A percentile compares a stretch with the other conserved stretches of the same genome.
phyloP scores from a whole-genome alignment of 2,113 vertebrate species.

The Chitala chitala region DNA sequence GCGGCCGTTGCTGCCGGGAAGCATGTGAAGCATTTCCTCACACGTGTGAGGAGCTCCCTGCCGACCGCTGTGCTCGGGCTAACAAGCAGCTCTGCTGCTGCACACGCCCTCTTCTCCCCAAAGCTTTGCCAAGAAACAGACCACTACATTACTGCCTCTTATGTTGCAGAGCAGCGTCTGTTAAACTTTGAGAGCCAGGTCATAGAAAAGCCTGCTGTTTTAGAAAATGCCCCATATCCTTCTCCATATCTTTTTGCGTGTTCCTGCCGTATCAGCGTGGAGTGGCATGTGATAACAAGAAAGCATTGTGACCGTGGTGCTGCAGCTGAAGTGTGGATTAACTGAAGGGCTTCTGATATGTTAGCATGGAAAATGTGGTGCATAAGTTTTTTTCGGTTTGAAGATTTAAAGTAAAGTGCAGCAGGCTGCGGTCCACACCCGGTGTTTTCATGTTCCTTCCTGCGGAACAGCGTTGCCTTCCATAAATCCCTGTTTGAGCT shows the following conservation, averaged over 20 bases:
- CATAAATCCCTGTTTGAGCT: not conserved
- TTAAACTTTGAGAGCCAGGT: no score
- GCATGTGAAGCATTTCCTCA: conserved; percentile 37
- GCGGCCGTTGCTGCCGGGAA: conserved; percentile 20
- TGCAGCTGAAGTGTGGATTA: no score
- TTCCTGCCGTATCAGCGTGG: no score
- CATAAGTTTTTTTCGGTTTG: no score
- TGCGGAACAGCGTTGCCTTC: not conserved
- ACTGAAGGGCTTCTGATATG: no score
- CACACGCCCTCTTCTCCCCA: not conserved
- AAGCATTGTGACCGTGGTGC: no score
- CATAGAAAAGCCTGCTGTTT: not conserved
- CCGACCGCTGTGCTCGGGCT: conserved; percentile 27
- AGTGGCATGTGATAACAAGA: no score
- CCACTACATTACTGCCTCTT: not conserved
- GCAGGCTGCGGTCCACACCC: not conserved
- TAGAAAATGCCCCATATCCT: not conserved
- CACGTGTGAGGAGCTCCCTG: conserved; percentile 24
- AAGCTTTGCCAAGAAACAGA: not conserved
- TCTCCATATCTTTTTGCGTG: no score
- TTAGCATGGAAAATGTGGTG: no score
- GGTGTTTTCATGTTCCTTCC: not conserved
- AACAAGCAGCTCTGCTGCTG: not conserved
- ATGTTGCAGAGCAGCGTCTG: not conserved
- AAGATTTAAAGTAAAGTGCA: no score